phyloP scores from a whole-genome alignment of 2,888 invertebrate genomes.

The Melolontha melolontha region DNA sequence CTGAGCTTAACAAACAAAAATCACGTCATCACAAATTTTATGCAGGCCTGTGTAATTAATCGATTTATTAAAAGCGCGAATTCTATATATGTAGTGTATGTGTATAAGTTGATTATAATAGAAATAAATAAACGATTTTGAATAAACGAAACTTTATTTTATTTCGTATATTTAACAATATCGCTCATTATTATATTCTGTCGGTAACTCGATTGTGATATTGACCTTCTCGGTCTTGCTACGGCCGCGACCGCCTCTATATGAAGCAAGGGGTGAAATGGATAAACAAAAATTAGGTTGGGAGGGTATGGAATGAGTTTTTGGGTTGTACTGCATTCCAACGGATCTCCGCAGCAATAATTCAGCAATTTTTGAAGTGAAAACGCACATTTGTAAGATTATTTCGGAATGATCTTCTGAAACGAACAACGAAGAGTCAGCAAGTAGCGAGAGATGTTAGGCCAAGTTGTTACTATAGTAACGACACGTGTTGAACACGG shows the following conservation, averaged over 20 bases:
- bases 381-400: conserved; percentile 59
- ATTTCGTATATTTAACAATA: no score
- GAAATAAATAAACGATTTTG: no score
- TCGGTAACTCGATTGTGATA: conserved; percentile 9
- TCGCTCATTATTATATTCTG: no score
- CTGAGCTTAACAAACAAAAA: no score
- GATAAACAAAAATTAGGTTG: conserved; percentile 20
- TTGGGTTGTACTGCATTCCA: conserved; percentile 12
- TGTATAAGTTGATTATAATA: no score
- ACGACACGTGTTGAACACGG: conserved; percentile 67
- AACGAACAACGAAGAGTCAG: conserved; percentile 59
- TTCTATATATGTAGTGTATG: no score
- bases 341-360: conserved; percentile 51
- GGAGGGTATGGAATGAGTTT: background rate
- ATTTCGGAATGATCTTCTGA: conserved; percentile 60
- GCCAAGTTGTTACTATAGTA: conserved; percentile 65
- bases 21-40: no score
- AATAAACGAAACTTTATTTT: no score
- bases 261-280: conserved; percentile 16
- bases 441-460: conserved; percentile 59
- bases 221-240: conserved; percentile 13
- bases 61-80: no score
- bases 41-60: no score
- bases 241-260: background rate
- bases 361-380: conserved; percentile 57